Evolutionary conservation across 1,140 invertebrate species (phyloP).

Genomic region (Bombus waltoni): DNA sequence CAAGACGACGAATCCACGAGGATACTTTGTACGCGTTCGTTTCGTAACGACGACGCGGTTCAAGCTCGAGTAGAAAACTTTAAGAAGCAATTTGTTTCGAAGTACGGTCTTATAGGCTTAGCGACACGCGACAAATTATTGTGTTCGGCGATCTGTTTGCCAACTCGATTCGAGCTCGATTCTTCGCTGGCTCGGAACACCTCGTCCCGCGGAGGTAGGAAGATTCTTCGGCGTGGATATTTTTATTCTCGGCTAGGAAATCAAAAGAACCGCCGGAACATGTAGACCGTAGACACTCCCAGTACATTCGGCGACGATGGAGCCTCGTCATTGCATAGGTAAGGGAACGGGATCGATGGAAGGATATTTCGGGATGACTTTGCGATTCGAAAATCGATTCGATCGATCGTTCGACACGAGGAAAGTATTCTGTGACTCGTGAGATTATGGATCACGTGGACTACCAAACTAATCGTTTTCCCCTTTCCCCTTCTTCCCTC

Average conservation of each 20-base stretch:
- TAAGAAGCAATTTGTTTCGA: constrained; percentile 17
- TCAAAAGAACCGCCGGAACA: constrained; percentile 60
- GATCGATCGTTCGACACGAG: constrained; percentile 29
- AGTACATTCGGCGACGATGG: constrained; percentile 56
- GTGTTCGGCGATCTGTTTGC: background rate
- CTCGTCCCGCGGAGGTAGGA: background rate
- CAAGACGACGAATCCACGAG: constrained; percentile 49
- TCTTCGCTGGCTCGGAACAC: background rate
- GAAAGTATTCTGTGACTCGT: constrained; percentile 22
- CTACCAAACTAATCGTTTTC: background rate
- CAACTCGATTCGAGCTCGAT: background rate
- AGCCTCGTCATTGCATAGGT: constrained; percentile 58
- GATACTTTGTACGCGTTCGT: constrained; percentile 2
- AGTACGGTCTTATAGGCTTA: background rate
- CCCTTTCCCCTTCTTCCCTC: background rate
- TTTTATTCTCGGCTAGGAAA: constrained; percentile 20
- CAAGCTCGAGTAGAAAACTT: constrained; percentile 34
- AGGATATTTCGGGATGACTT: constrained; percentile 62
- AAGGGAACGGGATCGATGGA: constrained; percentile 20
- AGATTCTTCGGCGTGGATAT: background rate
- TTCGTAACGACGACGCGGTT: background rate
- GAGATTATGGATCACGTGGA: constrained; percentile 11
- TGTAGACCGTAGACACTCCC: constrained; percentile 45
- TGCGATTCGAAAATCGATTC: constrained; percentile 56
- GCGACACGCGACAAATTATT: background rate